These are phyloP conservation scores for Steinernema scapterisci DNA, from an alignment of 2,888 invertebrate genomes.

Conservation along the genomic window DNA sequence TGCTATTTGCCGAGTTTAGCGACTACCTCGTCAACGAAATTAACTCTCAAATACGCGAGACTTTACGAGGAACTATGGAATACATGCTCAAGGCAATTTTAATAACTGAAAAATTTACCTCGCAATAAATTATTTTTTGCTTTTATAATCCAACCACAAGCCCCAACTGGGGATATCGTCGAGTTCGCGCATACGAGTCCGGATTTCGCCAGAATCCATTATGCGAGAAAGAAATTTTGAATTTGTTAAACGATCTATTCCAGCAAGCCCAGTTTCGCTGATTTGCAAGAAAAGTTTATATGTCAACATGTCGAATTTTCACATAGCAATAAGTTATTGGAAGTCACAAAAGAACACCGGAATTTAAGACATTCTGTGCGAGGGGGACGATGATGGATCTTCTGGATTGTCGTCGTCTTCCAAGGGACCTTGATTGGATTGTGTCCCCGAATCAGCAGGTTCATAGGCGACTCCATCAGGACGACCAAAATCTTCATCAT, in stretches of 20 bases:
- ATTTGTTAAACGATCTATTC: no score
- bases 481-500: constrained; percentile 5
- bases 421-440: constrained; percentile 1
- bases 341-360: no score
- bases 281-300: no score
- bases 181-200: no score
- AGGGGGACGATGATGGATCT: constrained; percentile 9
- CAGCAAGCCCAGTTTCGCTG: no score
- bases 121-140: no score
- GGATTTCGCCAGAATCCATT: no score
- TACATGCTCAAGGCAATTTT: constrained; percentile 7
- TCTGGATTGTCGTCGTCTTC: constrained; percentile 24
- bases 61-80: neutral
- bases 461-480: neutral
- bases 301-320: no score
- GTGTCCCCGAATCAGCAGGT: constrained; percentile 12
- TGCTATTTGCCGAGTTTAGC: constrained; percentile 44
- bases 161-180: no score
- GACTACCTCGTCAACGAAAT: neutral
- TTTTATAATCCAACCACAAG: no score
- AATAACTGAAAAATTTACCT: constrained; percentile 1
- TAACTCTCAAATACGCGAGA: neutral
- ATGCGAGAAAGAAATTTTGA: no score
- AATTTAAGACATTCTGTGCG: neutral
- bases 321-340: no score